These are phyloP conservation scores for Erebia ligea DNA, from an alignment of 2,888 invertebrate genomes.

Conservation along the genomic window DNA sequence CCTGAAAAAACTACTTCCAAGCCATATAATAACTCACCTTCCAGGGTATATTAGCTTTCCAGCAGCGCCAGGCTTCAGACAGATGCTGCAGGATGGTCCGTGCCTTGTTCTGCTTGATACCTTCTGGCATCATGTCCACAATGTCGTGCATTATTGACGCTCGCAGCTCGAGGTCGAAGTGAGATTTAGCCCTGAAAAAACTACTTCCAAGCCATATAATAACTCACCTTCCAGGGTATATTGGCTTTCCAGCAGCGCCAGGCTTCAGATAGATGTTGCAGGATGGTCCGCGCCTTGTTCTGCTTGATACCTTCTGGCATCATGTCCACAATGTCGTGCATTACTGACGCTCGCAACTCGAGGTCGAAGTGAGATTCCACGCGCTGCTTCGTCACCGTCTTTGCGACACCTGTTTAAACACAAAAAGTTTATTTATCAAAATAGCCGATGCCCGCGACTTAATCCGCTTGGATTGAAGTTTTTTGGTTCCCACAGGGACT, in stretches of 20 bases:
- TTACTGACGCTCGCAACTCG: slow-evolving; percentile 97
- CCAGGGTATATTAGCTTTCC: slow-evolving; percentile 99
- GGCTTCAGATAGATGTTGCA: slow-evolving; percentile 99
- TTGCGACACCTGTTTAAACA: slow-evolving; percentile 91
- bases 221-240: slow-evolving; percentile 98
- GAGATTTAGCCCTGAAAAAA: too few relatives aligned
- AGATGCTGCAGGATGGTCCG: slow-evolving; percentile 99
- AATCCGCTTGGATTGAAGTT: too few relatives aligned
- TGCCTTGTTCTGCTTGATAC: slow-evolving; percentile 99
- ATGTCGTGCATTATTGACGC: slow-evolving; percentile 73
- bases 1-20: too few relatives aligned
- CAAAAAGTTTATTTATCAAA: not conserved
- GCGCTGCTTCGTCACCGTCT: slow-evolving; percentile 99
- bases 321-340: slow-evolving; percentile 99
- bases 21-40: slow-evolving; percentile 85
- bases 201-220: not conserved
- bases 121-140: slow-evolving; percentile 99
- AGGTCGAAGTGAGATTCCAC: slow-evolving; percentile 99
- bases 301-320: slow-evolving; percentile 99
- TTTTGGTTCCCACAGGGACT: too few relatives aligned
- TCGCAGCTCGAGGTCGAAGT: too few relatives aligned
- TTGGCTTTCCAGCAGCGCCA: slow-evolving; percentile 99
- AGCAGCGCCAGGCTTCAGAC: slow-evolving; percentile 99
- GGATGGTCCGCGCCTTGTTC: slow-evolving; percentile 99
- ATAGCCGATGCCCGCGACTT: too few relatives aligned